phyloP scores from a whole-genome alignment of 1,140 invertebrate species.

The Nylanderia fulva region DNA sequence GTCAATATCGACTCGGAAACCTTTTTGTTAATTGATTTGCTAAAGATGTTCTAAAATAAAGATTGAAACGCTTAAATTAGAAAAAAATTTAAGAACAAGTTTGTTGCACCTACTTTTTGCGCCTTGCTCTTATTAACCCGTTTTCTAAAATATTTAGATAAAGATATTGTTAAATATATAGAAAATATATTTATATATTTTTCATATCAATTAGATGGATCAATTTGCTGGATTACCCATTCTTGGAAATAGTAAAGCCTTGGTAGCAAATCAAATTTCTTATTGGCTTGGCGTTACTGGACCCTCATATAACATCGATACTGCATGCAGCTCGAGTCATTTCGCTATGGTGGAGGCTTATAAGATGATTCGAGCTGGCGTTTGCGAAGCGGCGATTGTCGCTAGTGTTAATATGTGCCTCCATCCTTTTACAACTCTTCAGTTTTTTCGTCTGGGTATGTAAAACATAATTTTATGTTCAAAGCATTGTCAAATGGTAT shows the following conservation, averaged over 20 bases:
- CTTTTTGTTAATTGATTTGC: too few species aligned
- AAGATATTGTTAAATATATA: too few species aligned
- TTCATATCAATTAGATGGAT: slow-evolving; percentile 71
- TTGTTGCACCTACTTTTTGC: too few species aligned
- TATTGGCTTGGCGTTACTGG: slow-evolving; percentile 90
- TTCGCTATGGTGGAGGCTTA: slow-evolving; percentile 94
- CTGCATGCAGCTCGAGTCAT: slow-evolving; percentile 96
- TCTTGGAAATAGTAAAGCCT: slow-evolving; percentile 91
- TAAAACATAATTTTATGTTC: not conserved
- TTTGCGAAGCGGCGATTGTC: slow-evolving; percentile 95
- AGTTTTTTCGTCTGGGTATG: slow-evolving; percentile 88
- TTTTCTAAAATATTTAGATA: too few species aligned
- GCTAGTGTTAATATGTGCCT: slow-evolving; percentile 93
- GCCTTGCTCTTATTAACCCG: too few species aligned
- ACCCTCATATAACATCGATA: slow-evolving; percentile 94
- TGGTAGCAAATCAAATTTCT: slow-evolving; percentile 96
- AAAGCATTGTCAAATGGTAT: slow-evolving; percentile 62
- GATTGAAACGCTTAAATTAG: too few species aligned
- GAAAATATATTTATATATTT: too few species aligned
- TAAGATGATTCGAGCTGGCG: slow-evolving; percentile 90
- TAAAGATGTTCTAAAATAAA: too few species aligned
- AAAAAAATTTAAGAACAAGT: too few species aligned
- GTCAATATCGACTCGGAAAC: too few species aligned
- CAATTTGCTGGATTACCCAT: slow-evolving; percentile 81
- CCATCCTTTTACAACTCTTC: slow-evolving; percentile 93